Conservation (phyloP, 2,113 vertebrate species). For the Tachycineta bicolor region DNA sequence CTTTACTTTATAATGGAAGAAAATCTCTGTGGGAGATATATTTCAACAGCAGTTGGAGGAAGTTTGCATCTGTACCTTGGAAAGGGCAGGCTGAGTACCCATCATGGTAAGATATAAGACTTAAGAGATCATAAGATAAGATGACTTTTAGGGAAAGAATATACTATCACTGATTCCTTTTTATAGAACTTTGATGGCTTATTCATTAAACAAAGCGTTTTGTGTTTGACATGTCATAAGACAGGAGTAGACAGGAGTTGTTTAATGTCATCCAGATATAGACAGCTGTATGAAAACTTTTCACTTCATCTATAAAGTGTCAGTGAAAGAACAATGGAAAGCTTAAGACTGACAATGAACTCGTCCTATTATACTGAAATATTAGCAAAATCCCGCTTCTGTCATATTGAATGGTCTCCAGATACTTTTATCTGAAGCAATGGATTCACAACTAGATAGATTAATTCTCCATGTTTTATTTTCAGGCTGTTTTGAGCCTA, state of each 20-base stretch:
- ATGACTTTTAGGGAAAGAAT: neutral
- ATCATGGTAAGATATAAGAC: neutral
- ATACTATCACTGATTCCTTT: neutral
- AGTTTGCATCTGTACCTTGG: neutral
- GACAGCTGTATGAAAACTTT: slow-evolving; percentile 8
- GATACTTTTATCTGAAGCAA: neutral
- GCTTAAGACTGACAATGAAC: neutral
- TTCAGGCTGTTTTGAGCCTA: neutral
- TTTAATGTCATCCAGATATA: neutral
- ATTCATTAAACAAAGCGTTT: neutral
- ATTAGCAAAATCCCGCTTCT: neutral
- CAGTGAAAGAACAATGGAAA: neutral
- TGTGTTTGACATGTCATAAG: neutral
- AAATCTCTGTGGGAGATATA: neutral
- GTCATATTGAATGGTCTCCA: neutral
- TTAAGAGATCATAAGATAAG: neutral
- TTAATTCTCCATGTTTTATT: neutral
- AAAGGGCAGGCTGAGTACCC: neutral
- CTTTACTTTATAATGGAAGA: neutral
- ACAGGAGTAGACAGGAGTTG: neutral
- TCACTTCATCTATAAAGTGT: neutral
- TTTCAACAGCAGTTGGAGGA: neutral
- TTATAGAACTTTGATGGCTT: neutral
- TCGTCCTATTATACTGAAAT: neutral
- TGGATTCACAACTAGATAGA: neutral